Conservation (phyloP, 2,113 vertebrate genomes). For the Physeter macrocephalus region DNA sequence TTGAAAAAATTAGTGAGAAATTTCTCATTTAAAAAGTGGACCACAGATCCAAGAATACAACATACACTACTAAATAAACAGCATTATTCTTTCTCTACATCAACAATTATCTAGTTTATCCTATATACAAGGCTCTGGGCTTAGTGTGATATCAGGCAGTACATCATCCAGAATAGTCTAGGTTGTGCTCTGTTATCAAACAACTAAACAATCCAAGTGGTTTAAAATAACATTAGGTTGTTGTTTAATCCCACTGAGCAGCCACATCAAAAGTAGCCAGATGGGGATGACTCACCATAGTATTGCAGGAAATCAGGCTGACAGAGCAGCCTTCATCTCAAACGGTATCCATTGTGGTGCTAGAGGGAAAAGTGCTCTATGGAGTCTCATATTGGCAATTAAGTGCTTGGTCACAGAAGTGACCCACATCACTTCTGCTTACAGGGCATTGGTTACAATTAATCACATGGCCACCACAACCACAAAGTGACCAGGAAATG, state of each 20-base stretch:
- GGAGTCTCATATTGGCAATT: background rate
- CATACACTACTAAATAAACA: background rate
- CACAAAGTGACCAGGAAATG: background rate
- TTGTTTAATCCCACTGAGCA: background rate
- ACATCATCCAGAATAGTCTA: background rate
- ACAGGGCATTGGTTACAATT: background rate
- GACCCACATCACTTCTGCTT: background rate
- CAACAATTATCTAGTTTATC: background rate
- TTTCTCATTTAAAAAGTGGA: background rate
- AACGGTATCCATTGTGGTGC: background rate
- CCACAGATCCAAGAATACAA: background rate
- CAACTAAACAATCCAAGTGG: background rate
- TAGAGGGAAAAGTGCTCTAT: background rate
- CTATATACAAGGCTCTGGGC: background rate
- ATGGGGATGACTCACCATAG: background rate
- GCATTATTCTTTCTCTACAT: background rate
- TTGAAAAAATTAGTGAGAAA: background rate
- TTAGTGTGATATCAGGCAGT: background rate
- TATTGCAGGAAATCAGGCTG: background rate
- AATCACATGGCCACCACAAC: background rate
- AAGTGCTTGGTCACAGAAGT: background rate
- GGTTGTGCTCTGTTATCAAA: background rate
- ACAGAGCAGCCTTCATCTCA: background rate
- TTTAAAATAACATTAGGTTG: background rate
- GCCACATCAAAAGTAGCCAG: background rate